Conservation (phyloP, 53 echinoderm and acorn worm genomes). For the Hippasteria phrygiana region DNA sequence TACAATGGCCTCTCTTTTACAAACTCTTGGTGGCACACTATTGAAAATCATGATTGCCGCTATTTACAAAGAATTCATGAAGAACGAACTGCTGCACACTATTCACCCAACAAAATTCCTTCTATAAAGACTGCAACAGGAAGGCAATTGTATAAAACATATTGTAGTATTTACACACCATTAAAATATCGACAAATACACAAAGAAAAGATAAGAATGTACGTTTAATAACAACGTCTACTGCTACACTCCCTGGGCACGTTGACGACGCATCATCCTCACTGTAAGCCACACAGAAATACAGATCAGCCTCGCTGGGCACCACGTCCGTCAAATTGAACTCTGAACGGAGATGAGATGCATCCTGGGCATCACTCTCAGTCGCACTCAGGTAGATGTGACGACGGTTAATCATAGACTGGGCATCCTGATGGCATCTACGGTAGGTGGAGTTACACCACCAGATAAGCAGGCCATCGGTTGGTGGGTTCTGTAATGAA, state of each 20-base stretch:
- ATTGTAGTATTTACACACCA: too few relatives aligned
- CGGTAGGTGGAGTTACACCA: constrained; percentile 55
- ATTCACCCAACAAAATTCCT: too few relatives aligned
- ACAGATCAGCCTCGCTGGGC: not conserved
- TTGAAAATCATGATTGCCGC: too few relatives aligned
- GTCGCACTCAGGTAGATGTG: not conserved
- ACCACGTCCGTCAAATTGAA: not conserved
- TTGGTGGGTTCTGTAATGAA: constrained; percentile 16
- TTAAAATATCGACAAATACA: too few relatives aligned
- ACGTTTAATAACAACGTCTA: constrained; percentile 25
- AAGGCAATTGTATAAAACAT: too few relatives aligned
- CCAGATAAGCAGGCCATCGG: constrained; percentile 13
- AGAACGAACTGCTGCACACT: too few relatives aligned
- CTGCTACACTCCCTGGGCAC: not conserved
- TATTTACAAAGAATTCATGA: too few relatives aligned
- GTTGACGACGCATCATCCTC: not conserved
- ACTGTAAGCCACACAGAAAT: constrained; percentile 48
- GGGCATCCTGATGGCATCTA: not conserved
- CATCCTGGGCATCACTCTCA: not conserved
- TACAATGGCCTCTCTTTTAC: too few relatives aligned
- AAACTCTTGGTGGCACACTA: too few relatives aligned
- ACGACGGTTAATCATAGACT: not conserved
- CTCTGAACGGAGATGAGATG: not conserved
- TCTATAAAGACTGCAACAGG: too few relatives aligned
- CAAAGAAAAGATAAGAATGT: not conserved